Conservation (phyloP, 1,140 invertebrate genomes). For the Melanaphis sacchari region DNA sequence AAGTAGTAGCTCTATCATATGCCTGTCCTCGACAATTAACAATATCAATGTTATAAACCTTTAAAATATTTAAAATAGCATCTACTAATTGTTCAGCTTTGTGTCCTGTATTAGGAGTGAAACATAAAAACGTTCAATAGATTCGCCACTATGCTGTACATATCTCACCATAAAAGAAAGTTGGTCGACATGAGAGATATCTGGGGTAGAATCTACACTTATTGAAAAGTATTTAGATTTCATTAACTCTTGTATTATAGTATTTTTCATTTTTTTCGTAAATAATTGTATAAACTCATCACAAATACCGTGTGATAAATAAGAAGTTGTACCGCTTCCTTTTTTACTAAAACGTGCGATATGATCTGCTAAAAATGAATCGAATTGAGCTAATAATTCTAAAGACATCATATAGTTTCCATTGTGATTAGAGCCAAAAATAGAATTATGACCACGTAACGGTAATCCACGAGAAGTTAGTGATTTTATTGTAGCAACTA, state of each 20-base stretch:
- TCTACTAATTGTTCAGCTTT: constrained; percentile 55
- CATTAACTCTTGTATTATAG: constrained; percentile 63
- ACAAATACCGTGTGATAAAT: constrained; percentile 59
- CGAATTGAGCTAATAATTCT: constrained; percentile 60
- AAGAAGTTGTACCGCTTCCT: constrained; percentile 59
- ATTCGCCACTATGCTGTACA: constrained; percentile 60
- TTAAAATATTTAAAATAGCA: constrained; percentile 57
- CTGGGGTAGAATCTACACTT: too few relatives aligned
- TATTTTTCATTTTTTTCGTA: constrained; percentile 60
- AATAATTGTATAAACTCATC: constrained; percentile 63
- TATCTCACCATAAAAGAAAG: constrained; percentile 62
- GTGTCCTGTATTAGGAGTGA: constrained; percentile 57
- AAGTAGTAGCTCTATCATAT: too few relatives aligned
- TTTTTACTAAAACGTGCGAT: constrained; percentile 58
- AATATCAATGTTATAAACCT: constrained; percentile 60
- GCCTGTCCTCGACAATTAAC: constrained; percentile 62
- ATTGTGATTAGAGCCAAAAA: constrained; percentile 61
- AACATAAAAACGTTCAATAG: constrained; percentile 58
- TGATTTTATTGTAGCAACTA: constrained; percentile 61
- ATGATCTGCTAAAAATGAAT: constrained; percentile 59
- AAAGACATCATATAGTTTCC: constrained; percentile 61
- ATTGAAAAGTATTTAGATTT: constrained; percentile 63
- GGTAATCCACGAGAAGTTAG: constrained; percentile 60
- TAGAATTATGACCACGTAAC: constrained; percentile 61
- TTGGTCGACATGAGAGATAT: constrained; percentile 63